Conservation (phyloP, 2,888 invertebrate genomes). For the Epinotia nisella region DNA sequence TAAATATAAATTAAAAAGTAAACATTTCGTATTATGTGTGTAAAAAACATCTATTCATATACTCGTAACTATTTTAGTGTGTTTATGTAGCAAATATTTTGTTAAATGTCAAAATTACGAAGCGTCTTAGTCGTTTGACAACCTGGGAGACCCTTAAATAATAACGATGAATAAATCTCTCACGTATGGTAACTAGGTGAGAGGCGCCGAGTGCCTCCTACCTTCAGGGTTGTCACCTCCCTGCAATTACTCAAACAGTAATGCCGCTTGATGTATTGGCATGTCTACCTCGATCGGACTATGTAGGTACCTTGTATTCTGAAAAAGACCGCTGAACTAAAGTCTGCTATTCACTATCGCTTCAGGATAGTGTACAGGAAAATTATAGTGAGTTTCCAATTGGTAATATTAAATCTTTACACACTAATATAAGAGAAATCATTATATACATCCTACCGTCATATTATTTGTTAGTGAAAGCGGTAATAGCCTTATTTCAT, state of each 20-base stretch:
- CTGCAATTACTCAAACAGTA: slow-evolving; percentile 60
- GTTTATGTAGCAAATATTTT: neutral
- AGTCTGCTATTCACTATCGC: neutral
- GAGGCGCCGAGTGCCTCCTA: slow-evolving; percentile 45
- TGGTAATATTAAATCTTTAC: too few relatives aligned
- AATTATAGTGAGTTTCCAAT: neutral
- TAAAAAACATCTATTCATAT: too few relatives aligned
- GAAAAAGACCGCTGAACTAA: slow-evolving; percentile 5
- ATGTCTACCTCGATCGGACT: slow-evolving; percentile 55
- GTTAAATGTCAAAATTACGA: slow-evolving; percentile 16
- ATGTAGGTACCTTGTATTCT: slow-evolving; percentile 39
- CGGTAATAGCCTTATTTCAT: too few relatives aligned
- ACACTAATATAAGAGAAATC: too few relatives aligned
- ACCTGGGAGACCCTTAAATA: slow-evolving; percentile 33
- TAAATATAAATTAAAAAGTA: too few relatives aligned
- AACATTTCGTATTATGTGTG: too few relatives aligned
- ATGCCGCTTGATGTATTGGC: slow-evolving; percentile 61
- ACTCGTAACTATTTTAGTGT: neutral
- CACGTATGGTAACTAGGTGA: slow-evolving; percentile 43
- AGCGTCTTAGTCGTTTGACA: slow-evolving; percentile 22
- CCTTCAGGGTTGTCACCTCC: slow-evolving; percentile 49
- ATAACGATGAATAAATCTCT: slow-evolving; percentile 44
- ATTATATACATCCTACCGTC: too few relatives aligned
- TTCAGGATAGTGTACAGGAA: neutral
- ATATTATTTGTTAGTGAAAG: too few relatives aligned